Evolutionary conservation across 2,888 invertebrate species (phyloP), one percentile per base, ranked within the genome.

Genomic region (Creontiades dilutus): DNA sequence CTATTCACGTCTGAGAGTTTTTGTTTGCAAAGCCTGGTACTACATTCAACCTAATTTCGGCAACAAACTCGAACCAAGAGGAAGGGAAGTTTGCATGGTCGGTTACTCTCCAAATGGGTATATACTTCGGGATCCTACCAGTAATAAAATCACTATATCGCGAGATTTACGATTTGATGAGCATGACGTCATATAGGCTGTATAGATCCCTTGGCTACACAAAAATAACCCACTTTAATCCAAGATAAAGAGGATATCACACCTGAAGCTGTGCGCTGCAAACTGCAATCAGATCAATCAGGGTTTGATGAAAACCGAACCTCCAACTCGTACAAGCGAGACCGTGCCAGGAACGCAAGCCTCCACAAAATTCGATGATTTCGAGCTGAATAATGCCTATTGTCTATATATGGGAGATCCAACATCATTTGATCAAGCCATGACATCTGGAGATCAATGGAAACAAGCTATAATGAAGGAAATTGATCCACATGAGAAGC

Each of bases 1-100:
- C 19, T 37, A 28, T 12, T 2, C 2, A 5, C 37, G 82, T 23
- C 3, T 81, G 23, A 37, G 13, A 46, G 82, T 81, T 9, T 81
- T 81, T 47, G 82, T 7, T 9, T 81, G 5, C 13, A 37, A 81
- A 13, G 23, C 82, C 13, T 81, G 82, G 82, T 76, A 76, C 76
- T 0, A 9, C 19, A 5, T 76, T 2, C 76, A 76, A n/a, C 76
- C 76, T 2, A 76, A 76, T n/a, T 5, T 3, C 9, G 76, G 76
- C 9, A 13, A 76, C 19, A 12, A 76, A 76, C 27, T 76, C 4
- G 76, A 76, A 12, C 76, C 76, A 37, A 27, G 76, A 28, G 76
- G 76, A 76, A 27, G 76, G 9, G 76, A 76, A 13, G 76, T 16
- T 16, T 9, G 76, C 4, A 28, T 76, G 27, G 4, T 12, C 9